A percentile compares a stretch with the other conserved stretches of the same genome.
Evolutionary conservation across 2,888 invertebrate genomes (phyloP).

Genomic region (Stenoptilia bipunctidactyla): DNA sequence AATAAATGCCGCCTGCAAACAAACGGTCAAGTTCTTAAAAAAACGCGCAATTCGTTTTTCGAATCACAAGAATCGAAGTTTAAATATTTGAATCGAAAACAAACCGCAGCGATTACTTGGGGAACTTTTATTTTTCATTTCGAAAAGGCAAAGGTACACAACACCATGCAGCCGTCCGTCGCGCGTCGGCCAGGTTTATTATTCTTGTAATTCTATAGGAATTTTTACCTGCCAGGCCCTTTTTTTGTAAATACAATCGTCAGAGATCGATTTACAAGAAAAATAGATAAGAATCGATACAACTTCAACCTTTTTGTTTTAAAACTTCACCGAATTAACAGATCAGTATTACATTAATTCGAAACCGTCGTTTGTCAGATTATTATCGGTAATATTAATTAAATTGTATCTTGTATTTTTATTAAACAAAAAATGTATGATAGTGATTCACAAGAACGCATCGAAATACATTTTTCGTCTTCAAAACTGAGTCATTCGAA

Average conservation of each 20-base stretch:
- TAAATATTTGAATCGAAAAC: slow-evolving; percentile 5
- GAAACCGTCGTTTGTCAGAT: not conserved
- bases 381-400: no score
- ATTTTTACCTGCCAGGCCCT: slow-evolving; percentile 7
- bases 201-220: slow-evolving; percentile 9
- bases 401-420: no score
- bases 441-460: no score
- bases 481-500: no score
- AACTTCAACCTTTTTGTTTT: not conserved
- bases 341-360: not conserved
- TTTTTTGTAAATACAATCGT: not conserved
- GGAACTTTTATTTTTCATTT: slow-evolving; percentile 8
- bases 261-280: not conserved
- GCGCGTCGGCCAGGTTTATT: slow-evolving; percentile 3
- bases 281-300: not conserved
- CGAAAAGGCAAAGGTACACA: slow-evolving; percentile 3
- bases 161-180: no score
- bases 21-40: not conserved
- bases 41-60: not conserved
- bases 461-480: no score
- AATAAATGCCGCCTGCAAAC: no score
- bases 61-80: slow-evolving; percentile 2
- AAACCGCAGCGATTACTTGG: not conserved
- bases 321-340: not conserved
- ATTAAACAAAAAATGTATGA: no score